These are phyloP conservation scores for Cirrhinus mrigala DNA, from an alignment of 2,797 vertebrate species.

Conservation along the genomic window DNA sequence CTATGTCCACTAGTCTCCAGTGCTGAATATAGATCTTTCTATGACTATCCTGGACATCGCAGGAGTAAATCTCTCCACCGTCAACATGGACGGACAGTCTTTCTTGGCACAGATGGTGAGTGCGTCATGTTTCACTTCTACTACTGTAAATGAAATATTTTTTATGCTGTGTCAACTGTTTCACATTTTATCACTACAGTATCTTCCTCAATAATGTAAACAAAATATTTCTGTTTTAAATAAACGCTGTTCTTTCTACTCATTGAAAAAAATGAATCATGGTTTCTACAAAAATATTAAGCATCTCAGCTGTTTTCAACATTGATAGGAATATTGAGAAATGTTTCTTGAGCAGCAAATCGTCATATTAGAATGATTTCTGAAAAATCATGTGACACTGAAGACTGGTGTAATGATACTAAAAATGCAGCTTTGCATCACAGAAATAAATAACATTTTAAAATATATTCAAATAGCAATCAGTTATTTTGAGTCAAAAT, in stretches of 20 bases:
- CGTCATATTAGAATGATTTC: neutral
- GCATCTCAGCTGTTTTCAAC: too few species aligned
- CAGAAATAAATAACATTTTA: neutral
- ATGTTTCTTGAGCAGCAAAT: neutral
- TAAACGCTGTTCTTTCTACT: too few species aligned
- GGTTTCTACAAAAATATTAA: too few species aligned
- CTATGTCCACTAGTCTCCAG: constrained; percentile 70
- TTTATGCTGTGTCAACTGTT: too few species aligned
- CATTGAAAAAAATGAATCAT: too few species aligned
- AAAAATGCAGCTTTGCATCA: neutral
- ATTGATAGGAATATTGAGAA: neutral
- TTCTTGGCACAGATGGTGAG: constrained; percentile 83
- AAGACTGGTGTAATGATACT: neutral
- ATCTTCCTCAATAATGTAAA: too few species aligned
- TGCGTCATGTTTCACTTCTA: neutral
- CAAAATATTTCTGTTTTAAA: too few species aligned
- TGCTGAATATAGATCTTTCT: constrained; percentile 82
- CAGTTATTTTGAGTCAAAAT: neutral
- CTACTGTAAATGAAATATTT: too few species aligned
- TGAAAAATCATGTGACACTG: neutral
- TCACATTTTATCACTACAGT: neutral
- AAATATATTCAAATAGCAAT: neutral
- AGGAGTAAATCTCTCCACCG: constrained; percentile 71
- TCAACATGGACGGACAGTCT: constrained; percentile 80
- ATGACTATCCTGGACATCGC: constrained; percentile 84